Base-by-base conservation (phyloP, 1,140 invertebrate genomes). In the Macrobrachium nipponense region DNA sequence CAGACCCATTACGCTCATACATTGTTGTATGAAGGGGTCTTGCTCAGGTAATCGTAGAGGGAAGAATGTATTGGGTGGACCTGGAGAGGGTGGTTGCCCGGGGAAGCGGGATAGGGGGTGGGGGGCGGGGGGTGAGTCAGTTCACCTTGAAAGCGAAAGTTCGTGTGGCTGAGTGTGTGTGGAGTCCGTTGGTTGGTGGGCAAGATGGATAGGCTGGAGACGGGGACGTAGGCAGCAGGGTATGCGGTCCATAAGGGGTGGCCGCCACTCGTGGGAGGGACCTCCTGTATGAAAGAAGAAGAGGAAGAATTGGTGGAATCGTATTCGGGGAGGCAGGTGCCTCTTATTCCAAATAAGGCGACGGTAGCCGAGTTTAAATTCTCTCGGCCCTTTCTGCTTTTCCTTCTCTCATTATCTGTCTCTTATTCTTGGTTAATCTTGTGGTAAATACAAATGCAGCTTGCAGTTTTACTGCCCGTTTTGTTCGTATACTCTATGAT, bases 121-220 rank as follows among this genome's bases (percentile, higher is more conserved):
- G 64, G 36, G 62, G 79, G 62, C 7, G 6, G 6, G 23, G 18
- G 64, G 20, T n/a, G n/a, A n/a, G n/a, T n/a, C n/a, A 36, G 43
- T 17, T 20, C 36, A 43, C 60, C 77, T 51, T 36, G 64, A 80
- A 80, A 80, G 79, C 62, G 79, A 80, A 80, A 80, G 79, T 80
- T 3, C 14, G 61, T 23, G 44, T 11, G 62, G 60, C n/a, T 12
- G 15, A 62, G 58, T 61, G 59, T 23, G 77, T 20, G 12, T 6
- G 23, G 58, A 36, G 12, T n/a, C 5, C 14, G 60, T 10, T 7
- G 58, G 43, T n/a, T 6, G 23, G 15, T 12, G 77, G 60, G 58
- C 6, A 11, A 43, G 59, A 61, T 27, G n/a, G n/a, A 79, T n/a
- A 62, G 20, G n/a, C 7, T 27, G 79, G 79, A 27, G 60, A 66